Conservation (phyloP, 2,888 invertebrate species). For the Dryococelus australis region DNA sequence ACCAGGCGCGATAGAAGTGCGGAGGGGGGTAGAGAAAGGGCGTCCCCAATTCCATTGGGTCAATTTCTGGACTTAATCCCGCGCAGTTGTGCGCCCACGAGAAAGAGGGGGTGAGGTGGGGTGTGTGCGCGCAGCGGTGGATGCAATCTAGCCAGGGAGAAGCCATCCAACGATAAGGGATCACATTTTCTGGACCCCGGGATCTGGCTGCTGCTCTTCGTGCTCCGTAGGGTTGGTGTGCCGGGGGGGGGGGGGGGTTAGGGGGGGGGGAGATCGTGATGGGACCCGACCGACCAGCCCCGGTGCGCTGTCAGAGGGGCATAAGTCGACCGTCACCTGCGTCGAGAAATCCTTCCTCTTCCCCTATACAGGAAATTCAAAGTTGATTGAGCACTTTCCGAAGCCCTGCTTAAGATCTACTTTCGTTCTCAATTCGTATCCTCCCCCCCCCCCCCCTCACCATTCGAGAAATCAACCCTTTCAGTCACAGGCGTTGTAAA, state of each 20-base stretch:
- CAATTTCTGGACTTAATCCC: slow-evolving; percentile 37
- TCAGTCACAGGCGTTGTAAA: no score
- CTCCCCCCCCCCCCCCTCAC: no score
- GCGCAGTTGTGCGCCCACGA: no score
- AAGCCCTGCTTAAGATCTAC: no score
- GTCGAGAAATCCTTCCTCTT: no score
- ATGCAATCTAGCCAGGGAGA: slow-evolving; percentile 34
- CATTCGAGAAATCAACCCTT: no score
- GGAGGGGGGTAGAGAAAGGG: background rate
- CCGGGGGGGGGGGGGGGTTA: slow-evolving; percentile 41
- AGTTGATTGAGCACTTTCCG: no score
- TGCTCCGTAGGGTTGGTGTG: slow-evolving; percentile 5
- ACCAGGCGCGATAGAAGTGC: no score
- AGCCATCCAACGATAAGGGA: slow-evolving; percentile 36
- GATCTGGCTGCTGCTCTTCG: background rate
- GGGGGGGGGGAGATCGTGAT: slow-evolving; percentile 41
- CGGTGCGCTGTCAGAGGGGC: background rate
- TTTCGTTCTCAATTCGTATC: no score
- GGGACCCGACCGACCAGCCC: background rate
- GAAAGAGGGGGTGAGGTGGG: no score
- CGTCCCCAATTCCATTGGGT: slow-evolving; percentile 36
- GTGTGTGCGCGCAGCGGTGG: slow-evolving; percentile 33
- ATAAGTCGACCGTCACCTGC: background rate
- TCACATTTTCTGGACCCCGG: slow-evolving; percentile 43
- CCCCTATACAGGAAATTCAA: no score